These are phyloP conservation scores for Drosophila formosana DNA, from an alignment of 2,888 invertebrate genomes.

Conservation along the genomic window DNA sequence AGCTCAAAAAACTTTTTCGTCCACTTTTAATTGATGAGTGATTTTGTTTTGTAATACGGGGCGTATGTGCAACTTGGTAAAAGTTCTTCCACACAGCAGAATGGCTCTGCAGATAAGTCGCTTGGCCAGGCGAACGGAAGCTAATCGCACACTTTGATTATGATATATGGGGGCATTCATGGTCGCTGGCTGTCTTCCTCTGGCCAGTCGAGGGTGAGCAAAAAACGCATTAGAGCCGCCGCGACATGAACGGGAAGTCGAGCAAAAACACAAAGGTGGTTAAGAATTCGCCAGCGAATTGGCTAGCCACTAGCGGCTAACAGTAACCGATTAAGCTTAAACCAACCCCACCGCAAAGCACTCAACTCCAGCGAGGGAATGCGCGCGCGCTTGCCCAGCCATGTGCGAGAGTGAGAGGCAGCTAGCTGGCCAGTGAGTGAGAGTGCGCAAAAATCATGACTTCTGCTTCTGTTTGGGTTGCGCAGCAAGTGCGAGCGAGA, in stretches of 20 bases:
- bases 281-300: conserved; percentile 56
- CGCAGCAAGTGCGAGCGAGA: conserved; percentile 29
- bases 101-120: conserved; percentile 13
- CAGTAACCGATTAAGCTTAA: conserved; percentile 72
- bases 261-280: conserved; percentile 23
- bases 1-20: conserved; percentile 29
- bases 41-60: conserved; percentile 68
- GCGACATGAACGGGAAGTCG: conserved; percentile 51
- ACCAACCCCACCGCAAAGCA: conserved; percentile 47
- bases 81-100: conserved; percentile 36
- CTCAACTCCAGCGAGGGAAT: conserved; percentile 25
- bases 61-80: conserved; percentile 59
- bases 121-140: conserved; percentile 64
- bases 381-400: conserved; percentile 12
- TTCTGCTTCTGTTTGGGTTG: neutral
- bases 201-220: conserved; percentile 30
- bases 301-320: conserved; percentile 51
- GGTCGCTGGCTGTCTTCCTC: conserved; percentile 31
- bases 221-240: conserved; percentile 65
- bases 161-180: conserved; percentile 65
- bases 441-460: conserved; percentile 27
- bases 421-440: conserved; percentile 8
- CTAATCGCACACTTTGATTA: conserved; percentile 69
- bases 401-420: conserved; percentile 13
- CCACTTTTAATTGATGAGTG: conserved; percentile 60